These are phyloP conservation scores for Perodicticus potto DNA, from an alignment of 2,797 vertebrate species.

Conservation along the genomic window DNA sequence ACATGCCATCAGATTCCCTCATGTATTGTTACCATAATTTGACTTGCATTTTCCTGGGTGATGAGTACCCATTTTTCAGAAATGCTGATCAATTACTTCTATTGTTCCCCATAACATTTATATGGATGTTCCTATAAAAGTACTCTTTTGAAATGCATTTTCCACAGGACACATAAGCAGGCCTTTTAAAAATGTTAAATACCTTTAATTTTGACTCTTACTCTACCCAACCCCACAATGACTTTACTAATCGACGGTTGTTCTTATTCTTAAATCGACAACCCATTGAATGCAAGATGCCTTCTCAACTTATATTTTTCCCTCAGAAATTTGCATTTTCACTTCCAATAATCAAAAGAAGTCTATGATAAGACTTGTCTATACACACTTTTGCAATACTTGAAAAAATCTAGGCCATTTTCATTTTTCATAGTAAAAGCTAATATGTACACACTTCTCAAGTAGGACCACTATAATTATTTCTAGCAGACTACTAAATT, in stretches of 20 bases:
- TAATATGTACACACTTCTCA: not conserved
- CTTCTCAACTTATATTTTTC: not conserved
- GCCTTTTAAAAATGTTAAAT: slow-evolving; percentile 24
- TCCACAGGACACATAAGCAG: not conserved
- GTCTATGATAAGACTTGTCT: not conserved
- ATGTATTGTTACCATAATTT: slow-evolving; percentile 30
- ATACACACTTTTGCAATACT: not conserved
- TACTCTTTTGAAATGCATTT: slow-evolving; percentile 31
- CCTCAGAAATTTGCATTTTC: not conserved
- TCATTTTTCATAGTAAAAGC: not conserved
- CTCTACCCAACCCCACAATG: not conserved
- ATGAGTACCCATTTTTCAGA: slow-evolving; percentile 30
- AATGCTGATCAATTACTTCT: slow-evolving; percentile 31
- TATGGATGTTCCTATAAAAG: not conserved
- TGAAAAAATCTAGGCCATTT: not conserved
- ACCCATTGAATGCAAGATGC: not conserved
- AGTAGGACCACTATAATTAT: not conserved
- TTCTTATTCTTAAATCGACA: not conserved
- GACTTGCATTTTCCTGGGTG: not conserved
- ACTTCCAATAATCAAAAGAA: not conserved
- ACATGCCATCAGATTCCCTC: not conserved
- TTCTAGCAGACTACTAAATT: not conserved
- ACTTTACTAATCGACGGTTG: not conserved
- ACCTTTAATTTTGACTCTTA: slow-evolving; percentile 18
- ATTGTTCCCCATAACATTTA: slow-evolving; percentile 6